These are phyloP conservation scores for Thalassarche chlororhynchos DNA, from an alignment of 2,113 vertebrate genomes.

Conservation along the genomic window DNA sequence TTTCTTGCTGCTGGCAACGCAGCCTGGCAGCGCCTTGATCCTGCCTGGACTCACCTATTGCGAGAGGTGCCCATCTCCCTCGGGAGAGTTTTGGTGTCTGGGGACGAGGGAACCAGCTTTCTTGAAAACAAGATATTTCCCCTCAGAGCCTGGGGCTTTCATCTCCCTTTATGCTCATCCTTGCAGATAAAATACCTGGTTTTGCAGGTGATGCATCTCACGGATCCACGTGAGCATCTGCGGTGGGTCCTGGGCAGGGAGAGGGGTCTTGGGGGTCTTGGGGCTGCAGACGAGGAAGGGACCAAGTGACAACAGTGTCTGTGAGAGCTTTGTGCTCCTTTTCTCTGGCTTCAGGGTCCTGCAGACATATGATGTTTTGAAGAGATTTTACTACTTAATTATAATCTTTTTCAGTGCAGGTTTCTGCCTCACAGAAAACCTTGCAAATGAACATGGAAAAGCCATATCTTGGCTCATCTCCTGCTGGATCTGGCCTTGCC, in stretches of 20 bases:
- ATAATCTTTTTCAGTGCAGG: background rate
- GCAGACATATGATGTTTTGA: background rate
- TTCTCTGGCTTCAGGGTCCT: background rate
- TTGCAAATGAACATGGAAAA: background rate
- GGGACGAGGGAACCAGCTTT: background rate
- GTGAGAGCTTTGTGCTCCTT: background rate
- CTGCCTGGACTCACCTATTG: background rate
- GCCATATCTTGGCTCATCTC: background rate
- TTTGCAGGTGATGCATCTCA: background rate
- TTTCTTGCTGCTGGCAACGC: accelerated
- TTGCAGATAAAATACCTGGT: background rate
- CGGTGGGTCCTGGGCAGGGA: background rate
- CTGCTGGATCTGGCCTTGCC: background rate
- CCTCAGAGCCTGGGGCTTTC: background rate
- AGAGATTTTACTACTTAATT: background rate
- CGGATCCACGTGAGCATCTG: background rate
- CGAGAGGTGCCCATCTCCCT: background rate
- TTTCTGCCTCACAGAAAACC: background rate
- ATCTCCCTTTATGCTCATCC: background rate
- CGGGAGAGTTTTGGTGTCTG: background rate
- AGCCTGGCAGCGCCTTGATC: background rate
- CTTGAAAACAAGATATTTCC: background rate
- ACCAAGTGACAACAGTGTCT: accelerated
- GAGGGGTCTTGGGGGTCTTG: too few relatives aligned
- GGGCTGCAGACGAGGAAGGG: background rate